phyloP scores from a whole-genome alignment of 92 coral and sea anemone species.

The Isaurus tuberculatus region DNA sequence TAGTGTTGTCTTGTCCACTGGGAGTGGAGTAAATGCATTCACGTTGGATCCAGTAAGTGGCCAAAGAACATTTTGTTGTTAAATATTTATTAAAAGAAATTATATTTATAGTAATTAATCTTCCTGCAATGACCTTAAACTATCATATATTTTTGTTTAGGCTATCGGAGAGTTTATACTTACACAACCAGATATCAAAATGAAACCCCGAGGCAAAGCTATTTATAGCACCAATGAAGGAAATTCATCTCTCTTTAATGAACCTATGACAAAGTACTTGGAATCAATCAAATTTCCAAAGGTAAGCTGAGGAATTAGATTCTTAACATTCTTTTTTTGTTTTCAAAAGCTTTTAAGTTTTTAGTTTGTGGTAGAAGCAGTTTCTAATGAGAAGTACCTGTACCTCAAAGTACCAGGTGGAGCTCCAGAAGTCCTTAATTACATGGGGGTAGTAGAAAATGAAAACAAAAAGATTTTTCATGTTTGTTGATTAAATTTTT shows the following conservation, averaged over 20 bases:
- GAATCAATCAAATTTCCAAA: slow-evolving; percentile 91
- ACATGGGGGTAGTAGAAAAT: too few relatives aligned
- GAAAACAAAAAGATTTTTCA: too few relatives aligned
- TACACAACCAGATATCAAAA: slow-evolving; percentile 84
- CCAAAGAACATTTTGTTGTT: neutral
- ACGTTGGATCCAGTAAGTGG: slow-evolving; percentile 97
- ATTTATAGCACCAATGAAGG: slow-evolving; percentile 98
- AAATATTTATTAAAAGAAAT: neutral
- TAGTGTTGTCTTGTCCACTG: slow-evolving; percentile 88
- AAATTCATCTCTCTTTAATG: slow-evolving; percentile 81
- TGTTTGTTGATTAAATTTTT: too few relatives aligned
- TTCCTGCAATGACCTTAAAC: too few relatives aligned
- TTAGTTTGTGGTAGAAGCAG: too few relatives aligned
- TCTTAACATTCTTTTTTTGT: too few relatives aligned
- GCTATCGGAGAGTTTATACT: slow-evolving; percentile 96
- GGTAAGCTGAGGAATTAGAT: slow-evolving; percentile 32
- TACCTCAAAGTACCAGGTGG: too few relatives aligned
- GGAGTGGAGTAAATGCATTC: slow-evolving; percentile 95
- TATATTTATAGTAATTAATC: too few relatives aligned
- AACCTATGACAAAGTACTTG: slow-evolving; percentile 85
- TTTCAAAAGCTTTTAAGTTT: too few relatives aligned
- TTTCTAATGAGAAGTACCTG: too few relatives aligned
- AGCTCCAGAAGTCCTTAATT: too few relatives aligned
- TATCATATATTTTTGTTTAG: slow-evolving; percentile 36
- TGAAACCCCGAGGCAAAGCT: slow-evolving; percentile 95